Conservation (phyloP, 2,888 invertebrate genomes). For the Prosapia bicincta region DNA sequence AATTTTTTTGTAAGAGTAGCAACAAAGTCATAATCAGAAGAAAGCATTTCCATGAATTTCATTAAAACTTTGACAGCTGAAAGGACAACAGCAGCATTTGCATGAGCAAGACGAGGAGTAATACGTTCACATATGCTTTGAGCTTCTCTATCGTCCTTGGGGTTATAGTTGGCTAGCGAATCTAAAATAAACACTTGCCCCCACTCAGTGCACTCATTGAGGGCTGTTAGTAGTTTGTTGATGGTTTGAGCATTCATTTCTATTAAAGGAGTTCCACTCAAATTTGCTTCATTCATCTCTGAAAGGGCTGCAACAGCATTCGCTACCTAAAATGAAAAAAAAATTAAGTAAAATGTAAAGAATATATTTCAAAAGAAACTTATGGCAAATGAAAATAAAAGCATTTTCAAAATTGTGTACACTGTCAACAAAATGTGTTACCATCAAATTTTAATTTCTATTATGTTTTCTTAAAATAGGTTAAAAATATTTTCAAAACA, state of each 20-base stretch:
- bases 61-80: conserved; percentile 98
- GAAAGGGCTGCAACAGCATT: conserved; percentile 98
- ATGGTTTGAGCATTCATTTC: conserved; percentile 97
- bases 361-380: too few relatives aligned
- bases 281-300: conserved; percentile 96
- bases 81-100: conserved; percentile 97
- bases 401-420: too few relatives aligned
- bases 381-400: too few relatives aligned
- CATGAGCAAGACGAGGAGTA: conserved; percentile 95
- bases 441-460: too few relatives aligned
- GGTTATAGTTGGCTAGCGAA: conserved; percentile 94
- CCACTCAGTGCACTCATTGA: conserved; percentile 99
- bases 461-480: too few relatives aligned
- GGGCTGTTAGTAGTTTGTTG: conserved; percentile 94
- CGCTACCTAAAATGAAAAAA: too few relatives aligned
- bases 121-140: conserved; percentile 98
- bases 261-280: conserved; percentile 90
- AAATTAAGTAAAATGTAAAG: too few relatives aligned
- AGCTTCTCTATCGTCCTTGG: conserved; percentile 95
- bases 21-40: conserved; percentile 91
- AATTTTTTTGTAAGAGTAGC: conserved; percentile 92
- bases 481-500: too few relatives aligned
- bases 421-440: too few relatives aligned
- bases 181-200: conserved; percentile 98
- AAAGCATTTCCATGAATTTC: conserved; percentile 97